These are phyloP conservation scores for Corythornis cristatus DNA, from an alignment of 2,113 vertebrate species.

Conservation along the genomic window DNA sequence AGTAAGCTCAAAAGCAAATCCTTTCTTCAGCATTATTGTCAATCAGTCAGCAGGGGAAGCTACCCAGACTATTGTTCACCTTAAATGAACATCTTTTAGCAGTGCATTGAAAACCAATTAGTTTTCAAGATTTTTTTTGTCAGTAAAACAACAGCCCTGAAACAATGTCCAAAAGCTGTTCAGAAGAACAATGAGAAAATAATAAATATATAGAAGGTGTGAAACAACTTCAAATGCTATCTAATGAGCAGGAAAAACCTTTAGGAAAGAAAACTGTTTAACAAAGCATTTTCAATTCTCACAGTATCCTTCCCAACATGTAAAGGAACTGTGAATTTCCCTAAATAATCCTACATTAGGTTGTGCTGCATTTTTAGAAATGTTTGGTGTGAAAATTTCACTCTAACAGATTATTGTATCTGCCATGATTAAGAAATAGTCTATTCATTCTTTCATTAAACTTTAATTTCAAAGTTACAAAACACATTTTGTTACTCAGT, in stretches of 20 bases:
- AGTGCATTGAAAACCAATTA: neutral
- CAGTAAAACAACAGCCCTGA: neutral
- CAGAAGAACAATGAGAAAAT: neutral
- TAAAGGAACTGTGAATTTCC: neutral
- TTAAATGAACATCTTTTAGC: conserved; percentile 18
- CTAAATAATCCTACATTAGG: neutral
- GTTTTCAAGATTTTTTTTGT: conserved; percentile 6
- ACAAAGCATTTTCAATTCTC: neutral
- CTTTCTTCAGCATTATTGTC: conserved; percentile 27
- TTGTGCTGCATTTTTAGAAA: neutral
- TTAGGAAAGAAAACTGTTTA: neutral
- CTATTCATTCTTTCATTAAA: neutral
- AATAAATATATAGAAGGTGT: neutral
- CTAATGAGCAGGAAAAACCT: neutral
- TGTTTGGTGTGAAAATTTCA: neutral
- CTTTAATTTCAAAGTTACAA: neutral
- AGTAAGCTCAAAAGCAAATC: conserved; percentile 7
- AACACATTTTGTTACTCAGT: neutral
- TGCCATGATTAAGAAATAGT: neutral
- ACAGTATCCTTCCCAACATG: neutral
- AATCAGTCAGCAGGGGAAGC: conserved; percentile 17
- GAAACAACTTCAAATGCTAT: neutral
- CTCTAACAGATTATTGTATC: neutral
- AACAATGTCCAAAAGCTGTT: neutral
- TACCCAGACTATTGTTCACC: neutral